Evolutionary conservation across 53 echinoderm and acorn worm species (phyloP).

Genomic region (Paelopatides confundens): DNA sequence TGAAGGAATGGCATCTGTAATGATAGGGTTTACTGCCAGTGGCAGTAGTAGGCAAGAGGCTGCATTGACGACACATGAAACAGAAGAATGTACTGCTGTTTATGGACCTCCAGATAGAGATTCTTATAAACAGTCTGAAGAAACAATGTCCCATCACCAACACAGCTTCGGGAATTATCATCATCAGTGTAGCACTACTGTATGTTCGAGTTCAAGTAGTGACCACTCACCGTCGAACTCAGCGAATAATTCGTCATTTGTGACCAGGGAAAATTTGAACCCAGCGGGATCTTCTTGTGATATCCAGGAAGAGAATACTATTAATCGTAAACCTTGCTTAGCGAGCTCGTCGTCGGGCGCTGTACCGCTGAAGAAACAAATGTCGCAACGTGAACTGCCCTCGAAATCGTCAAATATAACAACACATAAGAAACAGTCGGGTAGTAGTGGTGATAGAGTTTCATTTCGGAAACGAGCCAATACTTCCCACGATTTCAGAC

Average conservation of each 20-base stretch:
- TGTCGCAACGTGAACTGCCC: not conserved
- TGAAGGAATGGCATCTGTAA: constrained; percentile 24
- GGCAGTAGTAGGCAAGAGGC: not conserved
- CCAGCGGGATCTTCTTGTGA: not conserved
- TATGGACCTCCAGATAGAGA: not conserved
- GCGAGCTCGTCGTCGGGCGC: not conserved
- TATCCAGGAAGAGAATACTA: not conserved
- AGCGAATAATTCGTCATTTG: not conserved
- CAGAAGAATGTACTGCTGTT: constrained; percentile 1
- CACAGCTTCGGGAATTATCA: not conserved
- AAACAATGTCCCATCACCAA: not conserved
- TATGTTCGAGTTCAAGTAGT: not conserved
- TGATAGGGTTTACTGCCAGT: constrained; percentile 30
- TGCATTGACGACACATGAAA: not conserved
- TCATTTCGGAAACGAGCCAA: not conserved
- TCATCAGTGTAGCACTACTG: not conserved
- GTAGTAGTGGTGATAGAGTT: not conserved
- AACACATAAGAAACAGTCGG: not conserved
- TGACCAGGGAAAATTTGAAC: not conserved
- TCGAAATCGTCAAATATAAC: not conserved
- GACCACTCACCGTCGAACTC: not conserved
- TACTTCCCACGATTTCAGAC: not conserved
- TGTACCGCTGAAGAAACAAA: not conserved
- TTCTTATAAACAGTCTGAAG: not conserved
- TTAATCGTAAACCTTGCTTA: no score